phyloP scores from a whole-genome alignment of 2,888 invertebrate species.

The Tubulanus polymorphus region DNA sequence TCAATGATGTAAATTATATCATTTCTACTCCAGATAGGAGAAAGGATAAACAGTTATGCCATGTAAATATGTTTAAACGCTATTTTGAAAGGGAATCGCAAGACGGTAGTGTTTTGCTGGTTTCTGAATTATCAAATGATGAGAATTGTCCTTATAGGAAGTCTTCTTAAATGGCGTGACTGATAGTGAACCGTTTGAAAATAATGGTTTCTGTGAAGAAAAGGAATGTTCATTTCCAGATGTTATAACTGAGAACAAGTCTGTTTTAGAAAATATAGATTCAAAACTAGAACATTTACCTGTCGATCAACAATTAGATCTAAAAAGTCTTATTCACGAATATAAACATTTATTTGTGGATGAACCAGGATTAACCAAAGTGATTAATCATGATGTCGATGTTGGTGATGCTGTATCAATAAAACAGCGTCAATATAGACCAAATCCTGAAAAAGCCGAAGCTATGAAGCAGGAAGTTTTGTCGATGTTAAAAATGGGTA shows the following conservation, averaged over 20 bases:
- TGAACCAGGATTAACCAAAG: constrained; percentile 3
- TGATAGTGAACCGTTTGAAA: no score
- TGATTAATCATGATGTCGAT: constrained; percentile 8
- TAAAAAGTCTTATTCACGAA: background rate
- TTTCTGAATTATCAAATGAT: no score
- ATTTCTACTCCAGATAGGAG: constrained; percentile 3
- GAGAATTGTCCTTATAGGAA: no score
- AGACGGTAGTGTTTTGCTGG: no score
- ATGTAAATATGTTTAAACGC: constrained; percentile 5
- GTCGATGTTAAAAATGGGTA: constrained; percentile 25
- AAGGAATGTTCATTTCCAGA: no score
- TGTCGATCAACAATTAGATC: no score
- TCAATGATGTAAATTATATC: constrained; percentile 6
- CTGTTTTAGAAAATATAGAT: no score
- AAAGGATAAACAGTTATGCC: constrained; percentile 1
- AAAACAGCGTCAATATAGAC: constrained; percentile 11
- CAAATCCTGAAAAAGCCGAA: constrained; percentile 8
- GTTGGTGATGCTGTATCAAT: constrained; percentile 7
- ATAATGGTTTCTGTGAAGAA: no score
- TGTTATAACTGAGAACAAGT: no score
- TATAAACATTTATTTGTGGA: constrained; percentile 9
- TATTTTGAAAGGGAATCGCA: no score
- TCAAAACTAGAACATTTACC: no score
- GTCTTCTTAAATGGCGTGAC: no score
- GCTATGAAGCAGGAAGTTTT: constrained; percentile 15